phyloP scores from a whole-genome alignment of 2,888 invertebrate species.

The Ichneumoninae sp. region DNA sequence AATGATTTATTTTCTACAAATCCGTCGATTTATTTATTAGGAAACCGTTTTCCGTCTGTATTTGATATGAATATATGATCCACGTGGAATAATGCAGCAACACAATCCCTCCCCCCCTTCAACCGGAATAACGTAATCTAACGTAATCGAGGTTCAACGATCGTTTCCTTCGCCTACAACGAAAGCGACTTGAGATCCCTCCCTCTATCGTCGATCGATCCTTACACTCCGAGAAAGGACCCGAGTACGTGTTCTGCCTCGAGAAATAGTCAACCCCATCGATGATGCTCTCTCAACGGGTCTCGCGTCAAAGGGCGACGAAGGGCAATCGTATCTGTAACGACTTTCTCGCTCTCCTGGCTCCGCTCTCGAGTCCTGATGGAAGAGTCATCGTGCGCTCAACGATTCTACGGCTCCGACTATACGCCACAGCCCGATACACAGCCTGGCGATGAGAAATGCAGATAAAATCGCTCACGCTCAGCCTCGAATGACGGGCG shows the following conservation, averaged over 20 bases:
- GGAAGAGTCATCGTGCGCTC: slow-evolving; percentile 34
- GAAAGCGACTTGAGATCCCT: slow-evolving; percentile 35
- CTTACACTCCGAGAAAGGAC: slow-evolving; percentile 39
- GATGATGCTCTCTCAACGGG: slow-evolving; percentile 7
- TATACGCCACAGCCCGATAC: slow-evolving; percentile 17
- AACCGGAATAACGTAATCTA: slow-evolving; percentile 59
- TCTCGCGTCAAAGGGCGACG: slow-evolving; percentile 23
- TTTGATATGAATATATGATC: neutral
- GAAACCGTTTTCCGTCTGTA: neutral
- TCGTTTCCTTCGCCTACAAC: slow-evolving; percentile 53
- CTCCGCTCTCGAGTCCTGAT: neutral
- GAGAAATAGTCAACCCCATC: slow-evolving; percentile 33
- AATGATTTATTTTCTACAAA: no score
- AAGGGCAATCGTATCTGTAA: slow-evolving; percentile 12
- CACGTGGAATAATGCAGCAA: slow-evolving; percentile 3
- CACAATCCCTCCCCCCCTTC: neutral
- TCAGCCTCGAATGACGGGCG: slow-evolving; percentile 1
- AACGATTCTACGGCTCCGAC: neutral
- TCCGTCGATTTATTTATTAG: no score
- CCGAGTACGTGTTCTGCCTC: slow-evolving; percentile 57
- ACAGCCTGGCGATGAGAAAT: slow-evolving; percentile 12
- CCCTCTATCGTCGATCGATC: slow-evolving; percentile 24
- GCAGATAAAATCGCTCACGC: slow-evolving; percentile 38
- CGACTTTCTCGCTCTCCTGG: neutral
- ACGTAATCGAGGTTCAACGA: slow-evolving; percentile 62